A percentile compares a stretch with the other conserved stretches of the same genome.
Evolutionary conservation across 2,888 invertebrate genomes (phyloP).

Genomic region (Hypercompe scribonia): DNA sequence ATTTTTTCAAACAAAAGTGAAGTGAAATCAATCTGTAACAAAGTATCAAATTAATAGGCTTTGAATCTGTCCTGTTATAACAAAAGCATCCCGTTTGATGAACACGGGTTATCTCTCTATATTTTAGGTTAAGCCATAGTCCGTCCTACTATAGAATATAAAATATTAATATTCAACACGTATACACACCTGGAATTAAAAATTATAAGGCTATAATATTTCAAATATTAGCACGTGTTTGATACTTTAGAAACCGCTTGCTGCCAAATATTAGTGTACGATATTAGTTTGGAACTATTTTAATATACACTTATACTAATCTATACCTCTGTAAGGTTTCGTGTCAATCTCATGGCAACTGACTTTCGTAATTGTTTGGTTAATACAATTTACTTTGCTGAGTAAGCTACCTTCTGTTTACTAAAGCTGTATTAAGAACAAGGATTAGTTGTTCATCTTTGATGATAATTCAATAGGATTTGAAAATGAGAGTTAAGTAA

Average conservation of each 20-base stretch:
- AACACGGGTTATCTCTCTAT: not conserved
- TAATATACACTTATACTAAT: not conserved
- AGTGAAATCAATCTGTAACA: not conserved
- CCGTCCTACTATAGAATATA: not conserved
- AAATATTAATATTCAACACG: no score
- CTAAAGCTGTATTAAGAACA: conserved; percentile 26
- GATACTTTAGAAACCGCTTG: not conserved
- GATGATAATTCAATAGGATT: conserved; percentile 35
- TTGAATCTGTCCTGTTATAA: not conserved
- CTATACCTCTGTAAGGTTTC: not conserved
- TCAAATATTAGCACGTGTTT: not conserved
- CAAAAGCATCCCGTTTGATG: no score
- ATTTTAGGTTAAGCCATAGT: not conserved
- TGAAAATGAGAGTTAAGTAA: conserved; percentile 30
- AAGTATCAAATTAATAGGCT: not conserved
- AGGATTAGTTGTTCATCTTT: conserved; percentile 46
- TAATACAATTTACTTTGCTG: conserved; percentile 38
- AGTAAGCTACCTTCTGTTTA: conserved; percentile 38
- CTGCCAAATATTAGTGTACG: not conserved
- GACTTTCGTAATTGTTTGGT: conserved; percentile 42
- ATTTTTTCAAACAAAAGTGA: not conserved
- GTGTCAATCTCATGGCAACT: conserved; percentile 31
- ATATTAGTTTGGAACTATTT: not conserved
- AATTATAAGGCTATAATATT: not conserved
- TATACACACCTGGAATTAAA: no score